phyloP scores from a whole-genome alignment of 2,888 invertebrate species.

The Cartodere bifasciata region DNA sequence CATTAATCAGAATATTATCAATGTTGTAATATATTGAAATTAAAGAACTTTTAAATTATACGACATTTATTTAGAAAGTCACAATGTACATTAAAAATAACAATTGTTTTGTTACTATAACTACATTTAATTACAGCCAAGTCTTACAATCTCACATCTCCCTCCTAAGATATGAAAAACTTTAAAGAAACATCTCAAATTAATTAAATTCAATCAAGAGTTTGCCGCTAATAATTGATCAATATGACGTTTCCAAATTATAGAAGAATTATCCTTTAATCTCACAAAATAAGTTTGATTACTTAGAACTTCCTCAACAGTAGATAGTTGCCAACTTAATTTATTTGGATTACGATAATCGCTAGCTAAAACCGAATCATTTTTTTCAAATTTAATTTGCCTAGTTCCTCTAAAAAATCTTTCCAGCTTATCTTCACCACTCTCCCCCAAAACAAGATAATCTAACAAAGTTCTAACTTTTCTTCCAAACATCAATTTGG shows the following conservation, averaged over 20 bases:
- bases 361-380: conserved; percentile 4
- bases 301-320: conserved; percentile 1
- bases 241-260: conserved; percentile 5
- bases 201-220: no score
- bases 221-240: conserved; percentile 5
- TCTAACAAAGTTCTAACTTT: conserved; percentile 4
- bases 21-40: no score
- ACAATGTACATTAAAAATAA: no score
- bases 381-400: not conserved
- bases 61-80: no score
- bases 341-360: conserved; percentile 8
- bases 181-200: not conserved
- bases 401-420: conserved; percentile 4
- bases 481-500: conserved; percentile 7
- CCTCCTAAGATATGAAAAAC: no score
- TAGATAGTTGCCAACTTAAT: not conserved
- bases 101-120: no score
- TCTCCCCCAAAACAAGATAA: not conserved
- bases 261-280: not conserved
- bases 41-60: no score
- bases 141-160: no score
- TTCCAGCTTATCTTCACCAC: not conserved
- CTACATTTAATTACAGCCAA: no score
- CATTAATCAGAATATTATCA: no score
- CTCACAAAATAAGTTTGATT: conserved; percentile 3